Conservation (phyloP, 2,888 invertebrate genomes). For the Allophyes oxyacanthae region DNA sequence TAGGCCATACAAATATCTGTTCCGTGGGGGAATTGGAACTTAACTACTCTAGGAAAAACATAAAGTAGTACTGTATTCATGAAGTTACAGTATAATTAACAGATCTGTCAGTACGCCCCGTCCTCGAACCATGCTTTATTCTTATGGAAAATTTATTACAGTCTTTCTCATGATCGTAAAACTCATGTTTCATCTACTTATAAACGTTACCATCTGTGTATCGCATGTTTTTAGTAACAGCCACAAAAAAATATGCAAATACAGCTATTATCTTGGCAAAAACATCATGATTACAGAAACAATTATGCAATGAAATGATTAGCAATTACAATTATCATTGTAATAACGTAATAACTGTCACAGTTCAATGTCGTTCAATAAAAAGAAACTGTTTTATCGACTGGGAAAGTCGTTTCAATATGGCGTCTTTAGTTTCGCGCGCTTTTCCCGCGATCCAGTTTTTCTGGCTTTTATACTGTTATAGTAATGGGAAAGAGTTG, state of each 20-base stretch:
- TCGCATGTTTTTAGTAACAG: conserved; percentile 32
- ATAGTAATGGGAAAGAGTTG: conserved; percentile 53
- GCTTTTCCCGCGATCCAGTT: conserved; percentile 63
- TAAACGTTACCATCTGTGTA: conserved; percentile 29
- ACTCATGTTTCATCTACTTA: background rate
- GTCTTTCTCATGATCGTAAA: conserved; percentile 15
- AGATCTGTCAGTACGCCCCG: background rate
- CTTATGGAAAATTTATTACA: conserved; percentile 13
- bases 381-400: conserved; percentile 48
- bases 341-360: conserved; percentile 28
- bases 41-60: too few relatives aligned
- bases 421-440: conserved; percentile 56
- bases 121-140: conserved; percentile 9
- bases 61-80: too few relatives aligned
- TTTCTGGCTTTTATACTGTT: conserved; percentile 52
- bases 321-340: conserved; percentile 38
- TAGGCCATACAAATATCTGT: too few relatives aligned
- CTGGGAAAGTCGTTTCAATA: conserved; percentile 66
- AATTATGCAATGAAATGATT: conserved; percentile 43
- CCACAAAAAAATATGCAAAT: conserved; percentile 28
- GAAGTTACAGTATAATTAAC: conserved; percentile 7
- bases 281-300: conserved; percentile 30
- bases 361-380: conserved; percentile 44
- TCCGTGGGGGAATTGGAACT: too few relatives aligned
- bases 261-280: conserved; percentile 14